Base-by-base conservation (phyloP, 2,888 invertebrate species). In the Herminia tarsipennalis region DNA sequence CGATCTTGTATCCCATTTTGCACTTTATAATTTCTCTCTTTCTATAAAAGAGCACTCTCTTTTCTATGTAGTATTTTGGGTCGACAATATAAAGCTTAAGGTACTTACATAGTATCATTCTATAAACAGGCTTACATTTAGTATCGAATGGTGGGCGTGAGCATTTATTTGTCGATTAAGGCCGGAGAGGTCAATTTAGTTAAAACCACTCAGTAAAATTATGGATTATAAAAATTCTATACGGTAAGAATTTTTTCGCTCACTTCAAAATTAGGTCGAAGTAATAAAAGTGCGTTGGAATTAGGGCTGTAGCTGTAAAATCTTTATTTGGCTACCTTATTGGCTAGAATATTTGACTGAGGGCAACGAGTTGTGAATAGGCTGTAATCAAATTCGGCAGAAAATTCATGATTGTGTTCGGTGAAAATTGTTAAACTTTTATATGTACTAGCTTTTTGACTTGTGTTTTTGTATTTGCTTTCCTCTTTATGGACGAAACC, bases 231-330 rank as follows among this genome's bases (percentile, higher is more conserved):
- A 44, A 28, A 33, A 16, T 27, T 63, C 66, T 60, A 73, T 74
- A 71, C 67, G 62, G 64, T 61, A 72, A 79, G 77, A 78, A 75
- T 70, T 52, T 70, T 72, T 73, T 70, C 70, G 63, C 62, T 62
- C 56, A 61, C 63, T 72, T 66, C 9, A 45, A 67, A 81, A 76
- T 70, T 68, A 66, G 80, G 78, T 72, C 78, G 67, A 53, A 52
- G 73, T 70, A 74, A 79, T 83, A 79, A 79, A 82, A 76, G 61
- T 72, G 70, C 70, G 73, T 73, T 60, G 45, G 36, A 55, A 48
- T 46, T 56, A 73, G 67, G 68, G 68, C 53, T 71, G 66, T 34
- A 35, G 35, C 44, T 40, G 44, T 44, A 41, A 50, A 51, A 50
- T 37, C 43, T 44, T 44, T 41, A 48, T 37, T 44, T 35, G 6